These are phyloP conservation scores for Drosophila baimaii DNA, from an alignment of 1,140 invertebrate species.

Conservation along the genomic window DNA sequence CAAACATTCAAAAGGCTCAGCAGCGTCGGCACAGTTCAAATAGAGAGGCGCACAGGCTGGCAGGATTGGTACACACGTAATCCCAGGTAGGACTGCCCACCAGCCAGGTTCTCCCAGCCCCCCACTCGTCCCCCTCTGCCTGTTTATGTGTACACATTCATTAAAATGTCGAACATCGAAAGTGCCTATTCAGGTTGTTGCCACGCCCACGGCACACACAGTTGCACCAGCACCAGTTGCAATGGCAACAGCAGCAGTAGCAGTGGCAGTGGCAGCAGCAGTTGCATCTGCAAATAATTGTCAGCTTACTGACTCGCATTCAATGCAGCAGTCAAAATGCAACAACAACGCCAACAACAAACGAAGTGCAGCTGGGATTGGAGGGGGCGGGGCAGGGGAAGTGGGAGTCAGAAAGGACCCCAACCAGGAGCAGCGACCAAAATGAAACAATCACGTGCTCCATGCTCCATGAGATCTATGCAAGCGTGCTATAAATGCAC, in stretches of 20 bases:
- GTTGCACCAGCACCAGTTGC: conserved; percentile 34
- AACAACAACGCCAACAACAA: conserved; percentile 26
- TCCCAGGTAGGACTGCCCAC: conserved; percentile 41
- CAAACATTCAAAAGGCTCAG: conserved; percentile 55
- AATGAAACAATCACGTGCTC: conserved; percentile 82
- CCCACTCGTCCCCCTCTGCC: conserved; percentile 23
- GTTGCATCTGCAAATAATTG: conserved; percentile 81
- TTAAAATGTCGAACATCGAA: conserved; percentile 83
- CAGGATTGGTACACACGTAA: conserved; percentile 25
- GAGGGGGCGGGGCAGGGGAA: background rate
- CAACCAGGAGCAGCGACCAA: conserved; percentile 51
- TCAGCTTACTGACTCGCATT: conserved; percentile 79
- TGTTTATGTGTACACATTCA: conserved; percentile 83
- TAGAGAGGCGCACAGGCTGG: conserved; percentile 5
- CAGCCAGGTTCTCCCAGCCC: conserved; percentile 1
- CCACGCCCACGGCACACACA: conserved; percentile 63
- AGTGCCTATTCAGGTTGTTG: conserved; percentile 81
- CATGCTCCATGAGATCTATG: conserved; percentile 79
- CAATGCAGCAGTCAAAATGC: conserved; percentile 55
- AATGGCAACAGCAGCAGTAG: conserved; percentile 27
- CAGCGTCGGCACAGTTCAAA: conserved; percentile 35
- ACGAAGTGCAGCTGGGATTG: background rate
- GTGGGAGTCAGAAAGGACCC: background rate
- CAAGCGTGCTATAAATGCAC: conserved; percentile 79
- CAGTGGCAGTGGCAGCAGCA: conserved; percentile 21